Percentiles rank a stretch among this genome's conserved stretches.
phyloP scores from a whole-genome alignment of 1,140 invertebrate genomes.

The Bombus waltoni region DNA sequence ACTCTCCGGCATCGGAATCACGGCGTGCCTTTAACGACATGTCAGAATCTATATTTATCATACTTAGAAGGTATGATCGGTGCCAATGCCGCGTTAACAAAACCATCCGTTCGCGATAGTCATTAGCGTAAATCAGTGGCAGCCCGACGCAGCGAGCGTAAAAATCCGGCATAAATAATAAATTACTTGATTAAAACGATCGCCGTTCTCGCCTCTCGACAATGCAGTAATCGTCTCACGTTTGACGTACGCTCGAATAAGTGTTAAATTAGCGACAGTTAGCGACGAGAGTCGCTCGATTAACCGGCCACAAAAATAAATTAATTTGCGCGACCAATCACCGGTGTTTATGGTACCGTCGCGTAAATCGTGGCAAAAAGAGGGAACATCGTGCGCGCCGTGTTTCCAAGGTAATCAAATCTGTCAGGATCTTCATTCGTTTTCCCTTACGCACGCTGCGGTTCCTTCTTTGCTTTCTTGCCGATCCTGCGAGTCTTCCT shows the following conservation, averaged over 20 bases:
- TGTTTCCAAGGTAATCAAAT: conserved; percentile 5
- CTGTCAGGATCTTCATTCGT: conserved; percentile 13
- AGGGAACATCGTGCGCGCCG: background rate
- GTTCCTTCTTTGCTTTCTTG: background rate
- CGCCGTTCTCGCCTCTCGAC: too few relatives aligned
- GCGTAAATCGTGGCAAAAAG: conserved; percentile 25
- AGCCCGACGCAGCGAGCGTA: conserved; percentile 8
- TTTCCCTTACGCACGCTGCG: background rate
- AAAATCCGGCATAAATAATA: conserved; percentile 31
- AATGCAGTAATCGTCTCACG: background rate
- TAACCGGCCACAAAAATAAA: conserved; percentile 23
- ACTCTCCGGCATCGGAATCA: conserved; percentile 35
- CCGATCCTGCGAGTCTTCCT: background rate
- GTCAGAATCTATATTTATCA: conserved; percentile 68
- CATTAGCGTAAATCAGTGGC: conserved; percentile 65
- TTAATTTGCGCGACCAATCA: conserved; percentile 8
- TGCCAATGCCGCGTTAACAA: conserved; percentile 49
- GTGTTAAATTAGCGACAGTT: conserved; percentile 36
- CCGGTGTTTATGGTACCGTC: conserved; percentile 6
- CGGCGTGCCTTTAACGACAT: conserved; percentile 53
- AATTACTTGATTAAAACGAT: conserved; percentile 43
- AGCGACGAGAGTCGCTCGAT: conserved; percentile 2
- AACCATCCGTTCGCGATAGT: conserved; percentile 41
- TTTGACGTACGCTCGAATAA: background rate
- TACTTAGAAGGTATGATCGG: conserved; percentile 56